Percentiles rank a stretch among this genome's conserved stretches.
Evolutionary conservation across 2,888 invertebrate species (phyloP).

Genomic region (Drosophila monieri): DNA sequence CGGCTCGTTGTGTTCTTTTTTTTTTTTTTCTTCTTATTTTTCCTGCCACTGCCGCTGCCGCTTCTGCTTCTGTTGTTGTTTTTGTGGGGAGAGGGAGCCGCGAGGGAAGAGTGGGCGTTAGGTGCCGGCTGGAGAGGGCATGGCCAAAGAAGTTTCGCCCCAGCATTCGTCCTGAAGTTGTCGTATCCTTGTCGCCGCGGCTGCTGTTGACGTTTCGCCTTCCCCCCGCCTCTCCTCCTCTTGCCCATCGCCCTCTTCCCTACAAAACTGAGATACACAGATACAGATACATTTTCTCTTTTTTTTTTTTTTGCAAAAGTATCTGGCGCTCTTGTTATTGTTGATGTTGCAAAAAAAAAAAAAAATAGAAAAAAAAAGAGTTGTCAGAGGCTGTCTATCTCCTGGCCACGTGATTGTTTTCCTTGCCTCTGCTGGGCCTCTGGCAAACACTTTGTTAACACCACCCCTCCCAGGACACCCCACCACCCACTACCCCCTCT

Average conservation of each 20-base stretch:
- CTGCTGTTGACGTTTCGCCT: conserved; percentile 66
- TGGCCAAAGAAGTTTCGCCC: conserved; percentile 60
- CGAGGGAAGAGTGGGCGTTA: conserved; percentile 41
- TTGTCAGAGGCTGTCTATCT: conserved; percentile 70
- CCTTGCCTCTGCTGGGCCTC: conserved; percentile 40
- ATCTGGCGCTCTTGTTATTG: conserved; percentile 55
- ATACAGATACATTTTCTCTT: neutral
- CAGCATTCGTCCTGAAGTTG: conserved; percentile 58
- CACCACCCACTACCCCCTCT: neutral
- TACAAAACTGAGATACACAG: neutral
- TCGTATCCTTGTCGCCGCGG: conserved; percentile 47
- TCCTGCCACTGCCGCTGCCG: neutral
- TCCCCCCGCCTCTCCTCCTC: conserved; percentile 19
- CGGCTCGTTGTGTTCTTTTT: conserved; percentile 72
- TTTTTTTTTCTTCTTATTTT: conserved; percentile 15
- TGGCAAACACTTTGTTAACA: conserved; percentile 51
- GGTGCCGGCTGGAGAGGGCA: conserved; percentile 3
- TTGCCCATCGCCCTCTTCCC: neutral
- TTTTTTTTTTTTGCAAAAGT: neutral
- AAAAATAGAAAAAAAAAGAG: conserved; percentile 47
- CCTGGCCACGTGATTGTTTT: conserved; percentile 74
- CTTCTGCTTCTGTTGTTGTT: conserved; percentile 39
- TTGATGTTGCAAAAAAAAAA: conserved; percentile 71
- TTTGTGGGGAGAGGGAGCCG: conserved; percentile 3
- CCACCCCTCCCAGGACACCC: conserved; percentile 4